Base-by-base conservation (phyloP, 2,113 vertebrate genomes). In the Toxostoma redivivum region DNA sequence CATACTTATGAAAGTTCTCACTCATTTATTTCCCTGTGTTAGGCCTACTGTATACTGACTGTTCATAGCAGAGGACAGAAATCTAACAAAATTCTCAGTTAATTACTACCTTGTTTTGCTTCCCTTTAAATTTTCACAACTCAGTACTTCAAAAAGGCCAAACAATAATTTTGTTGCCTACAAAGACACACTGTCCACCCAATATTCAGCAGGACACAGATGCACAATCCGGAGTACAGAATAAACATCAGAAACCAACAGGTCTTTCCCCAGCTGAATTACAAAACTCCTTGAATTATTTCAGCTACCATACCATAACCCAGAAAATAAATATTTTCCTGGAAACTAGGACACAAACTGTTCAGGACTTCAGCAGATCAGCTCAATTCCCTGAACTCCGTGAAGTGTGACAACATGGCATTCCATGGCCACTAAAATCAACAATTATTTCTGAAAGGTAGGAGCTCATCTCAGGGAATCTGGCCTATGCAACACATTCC, bases 71-170 rank as follows among this genome's bases (percentile, higher is more conserved):
- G 81, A 89, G 25, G 6, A 64, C 40, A 50, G 30, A 92, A 85
- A 82, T 27, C 21, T 9, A 56, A 77, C 33, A 48, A 22, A 91
- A 62, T 76, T 62, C 58, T 86, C 40, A 56, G 58, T 38, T 93
- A 88, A 90, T 77, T 82, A 69, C 24, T 62, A 27, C 45, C 56
- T 88, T 65, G 44, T 51, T 94, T 78, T n/a, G 40, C 47, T 66
- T 85, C 40, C 35, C 72, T 90, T 88, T 38, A 48, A 89, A 50
- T 51, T 65, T 84, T 44, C 47, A 38, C 58, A 90, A 83, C 7
- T 38, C 27, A 23, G 9, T 57, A 85, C 56, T 58, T 93, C 64
- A 40, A 93, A 73, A 54, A 66, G 56, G 18, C 48, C 53, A 47
- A 88, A 70, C n/a, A 82, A 28, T 19, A 70, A 60, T 51, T 78